Base-by-base conservation (phyloP, 2,888 invertebrate genomes). In the Agrochola lychnidis region DNA sequence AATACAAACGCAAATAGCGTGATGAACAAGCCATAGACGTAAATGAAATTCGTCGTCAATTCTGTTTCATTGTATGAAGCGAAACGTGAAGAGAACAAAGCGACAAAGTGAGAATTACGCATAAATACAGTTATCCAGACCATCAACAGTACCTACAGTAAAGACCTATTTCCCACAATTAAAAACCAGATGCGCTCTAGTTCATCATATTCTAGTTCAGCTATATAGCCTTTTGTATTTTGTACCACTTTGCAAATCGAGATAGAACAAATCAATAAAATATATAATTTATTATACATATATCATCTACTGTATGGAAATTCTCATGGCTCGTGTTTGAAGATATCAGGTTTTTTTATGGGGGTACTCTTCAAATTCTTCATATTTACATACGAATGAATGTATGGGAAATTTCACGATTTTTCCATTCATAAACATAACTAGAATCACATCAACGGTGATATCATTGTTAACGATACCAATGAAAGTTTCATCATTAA, bases 111-210 rank as follows among this genome's bases (percentile, higher is more conserved):
- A 48, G 10, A 57, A 78, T 73, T 73, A 56, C 61, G 12, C 45
- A 53, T 45, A 77, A 67, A 61, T 68, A 86, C 83, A n/a, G 76
- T 83, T 83, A 83, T 19, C 5, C 36, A 48, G 16, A 25, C n/a
- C 36, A 61, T 30, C 48, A 61, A 30, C 16, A 64, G 30, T 25
- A 72, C 56, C 25, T 16, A 69, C 70, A 62, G 70, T 69, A 66
- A 69, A 53, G 12, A 51, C 45, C 59, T 45, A 45, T 51, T 86
- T 86, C 79, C 73, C 86, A 86, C 76, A 36, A 63, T 79, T 71
- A 70, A 67, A 78, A 70, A 73, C n/a, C 48, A 48, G 83, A 67
- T 85, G 25, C 61, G 71, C 69, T 78, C 78, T 61, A 45, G 6
- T 77, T 73, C 16, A 30, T 66, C 0, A 63, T 40, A 36, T 51